A percentile compares a stretch with the other conserved stretches of the same genome.
Conservation (phyloP, 2,113 vertebrate species). For the Notarius quadriscutis region DNA sequence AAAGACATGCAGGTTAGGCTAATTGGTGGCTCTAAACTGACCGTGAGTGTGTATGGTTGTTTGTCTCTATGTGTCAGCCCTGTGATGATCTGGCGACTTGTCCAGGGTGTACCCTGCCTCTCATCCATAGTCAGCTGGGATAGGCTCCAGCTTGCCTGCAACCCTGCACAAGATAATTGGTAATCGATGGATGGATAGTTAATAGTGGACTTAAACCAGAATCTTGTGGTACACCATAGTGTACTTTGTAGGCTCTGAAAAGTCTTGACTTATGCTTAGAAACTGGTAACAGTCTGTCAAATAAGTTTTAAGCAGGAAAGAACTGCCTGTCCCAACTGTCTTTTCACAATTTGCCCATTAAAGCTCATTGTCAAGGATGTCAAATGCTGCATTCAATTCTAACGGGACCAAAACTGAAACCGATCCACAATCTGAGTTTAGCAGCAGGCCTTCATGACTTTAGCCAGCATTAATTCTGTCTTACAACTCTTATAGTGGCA, state of each 20-base stretch:
- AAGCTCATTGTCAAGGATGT: not conserved
- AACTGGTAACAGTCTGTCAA: not conserved
- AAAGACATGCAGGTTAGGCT: too few species aligned
- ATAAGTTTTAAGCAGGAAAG: not conserved
- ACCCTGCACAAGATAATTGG: too few species aligned
- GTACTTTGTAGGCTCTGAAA: not conserved
- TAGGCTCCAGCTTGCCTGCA: too few species aligned
- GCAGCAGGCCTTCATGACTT: not conserved
- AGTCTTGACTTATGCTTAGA: not conserved
- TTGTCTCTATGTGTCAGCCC: too few species aligned
- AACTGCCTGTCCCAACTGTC: not conserved
- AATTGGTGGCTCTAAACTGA: too few species aligned
- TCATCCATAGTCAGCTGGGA: too few species aligned
- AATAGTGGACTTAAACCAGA: too few species aligned
- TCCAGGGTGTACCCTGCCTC: too few species aligned
- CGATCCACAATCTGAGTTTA: not conserved
- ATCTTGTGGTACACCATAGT: not conserved
- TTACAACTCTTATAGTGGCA: too few species aligned
- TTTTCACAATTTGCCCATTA: not conserved
- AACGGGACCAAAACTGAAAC: not conserved
- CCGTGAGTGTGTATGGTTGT: too few species aligned
- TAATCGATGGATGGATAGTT: too few species aligned
- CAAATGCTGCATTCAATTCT: not conserved
- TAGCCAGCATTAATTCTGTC: not conserved
- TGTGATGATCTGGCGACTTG: too few species aligned